Evolutionary conservation across 2,888 invertebrate genomes (phyloP).

Genomic region (Hirtodrosophila trivittata): DNA sequence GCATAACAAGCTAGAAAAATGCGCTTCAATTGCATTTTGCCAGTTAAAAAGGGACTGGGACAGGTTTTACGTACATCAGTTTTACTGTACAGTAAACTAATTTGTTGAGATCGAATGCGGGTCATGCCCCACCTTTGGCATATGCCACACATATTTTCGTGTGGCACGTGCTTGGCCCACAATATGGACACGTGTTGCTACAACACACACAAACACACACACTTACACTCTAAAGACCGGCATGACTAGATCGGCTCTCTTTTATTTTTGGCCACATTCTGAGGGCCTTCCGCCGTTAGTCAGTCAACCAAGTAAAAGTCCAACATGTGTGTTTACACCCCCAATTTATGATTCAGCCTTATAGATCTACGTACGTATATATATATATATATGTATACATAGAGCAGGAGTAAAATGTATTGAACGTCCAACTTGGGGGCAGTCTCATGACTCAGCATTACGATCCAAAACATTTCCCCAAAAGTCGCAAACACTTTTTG

Average conservation of each 20-base stretch:
- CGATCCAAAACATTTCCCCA: conserved; percentile 36
- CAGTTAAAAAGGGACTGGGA: no score
- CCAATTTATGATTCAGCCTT: conserved; percentile 39
- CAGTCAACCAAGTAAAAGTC: conserved; percentile 38
- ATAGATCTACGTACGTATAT: conserved; percentile 7
- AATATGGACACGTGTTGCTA: conserved; percentile 55
- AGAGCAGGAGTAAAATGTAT: not conserved
- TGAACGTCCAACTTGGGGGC: conserved; percentile 31
- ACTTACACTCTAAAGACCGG: conserved; percentile 20
- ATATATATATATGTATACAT: not conserved
- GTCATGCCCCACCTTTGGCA: conserved; percentile 57
- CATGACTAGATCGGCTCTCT: conserved; percentile 25
- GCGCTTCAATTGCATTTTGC: conserved; percentile 67
- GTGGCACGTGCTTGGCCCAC: conserved; percentile 61
- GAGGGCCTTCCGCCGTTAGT: conserved; percentile 39
- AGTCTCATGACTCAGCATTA: conserved; percentile 62
- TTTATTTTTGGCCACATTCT: conserved; percentile 29
- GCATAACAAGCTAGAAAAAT: conserved; percentile 72
- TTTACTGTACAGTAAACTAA: not conserved
- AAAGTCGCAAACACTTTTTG: conserved; percentile 50
- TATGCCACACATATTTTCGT: conserved; percentile 31
- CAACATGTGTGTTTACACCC: conserved; percentile 28
- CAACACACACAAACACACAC: not conserved
- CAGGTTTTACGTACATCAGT: not conserved
- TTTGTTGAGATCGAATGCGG: conserved; percentile 52